phyloP scores from a whole-genome alignment of 2,888 invertebrate genomes.

The Andrena hattorfiana region DNA sequence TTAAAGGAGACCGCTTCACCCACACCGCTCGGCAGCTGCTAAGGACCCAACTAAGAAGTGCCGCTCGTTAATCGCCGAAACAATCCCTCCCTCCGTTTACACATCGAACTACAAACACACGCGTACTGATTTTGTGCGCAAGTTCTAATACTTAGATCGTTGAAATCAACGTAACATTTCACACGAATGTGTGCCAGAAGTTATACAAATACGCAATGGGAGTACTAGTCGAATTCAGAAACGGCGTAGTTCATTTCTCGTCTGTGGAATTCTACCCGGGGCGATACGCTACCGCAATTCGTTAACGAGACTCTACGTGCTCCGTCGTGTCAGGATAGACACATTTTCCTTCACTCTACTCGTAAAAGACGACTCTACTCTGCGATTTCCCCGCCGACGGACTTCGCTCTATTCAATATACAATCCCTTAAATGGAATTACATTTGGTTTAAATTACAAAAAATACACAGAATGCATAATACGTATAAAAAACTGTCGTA shows the following conservation, averaged over 20 bases:
- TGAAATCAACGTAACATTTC: conserved; percentile 23
- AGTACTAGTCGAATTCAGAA: conserved; percentile 48
- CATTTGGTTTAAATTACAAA: conserved; percentile 71
- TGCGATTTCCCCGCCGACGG: conserved; percentile 22
- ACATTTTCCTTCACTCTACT: background rate
- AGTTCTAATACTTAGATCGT: conserved; percentile 22
- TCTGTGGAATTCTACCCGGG: conserved; percentile 25
- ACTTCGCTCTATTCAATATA: conserved; percentile 57
- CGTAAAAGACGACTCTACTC: conserved; percentile 22
- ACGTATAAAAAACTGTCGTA: conserved; percentile 70
- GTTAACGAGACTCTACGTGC: conserved; percentile 40
- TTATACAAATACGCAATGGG: conserved; percentile 43
- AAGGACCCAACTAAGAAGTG: conserved; percentile 32
- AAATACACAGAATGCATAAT: conserved; percentile 72
- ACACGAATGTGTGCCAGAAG: conserved; percentile 46
- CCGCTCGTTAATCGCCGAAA: conserved; percentile 9
- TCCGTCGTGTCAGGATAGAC: conserved; percentile 38
- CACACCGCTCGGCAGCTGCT: conserved; percentile 26
- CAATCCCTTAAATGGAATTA: conserved; percentile 68
- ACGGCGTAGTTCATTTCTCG: background rate
- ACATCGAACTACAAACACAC: conserved; percentile 9
- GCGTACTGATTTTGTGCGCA: conserved; percentile 41
- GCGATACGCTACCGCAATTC: conserved; percentile 37
- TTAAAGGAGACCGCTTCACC: conserved; percentile 41
- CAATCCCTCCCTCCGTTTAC: background rate